Evolutionary conservation across 1,140 invertebrate species (phyloP).

Genomic region (Caenorhabditis inopinata): DNA sequence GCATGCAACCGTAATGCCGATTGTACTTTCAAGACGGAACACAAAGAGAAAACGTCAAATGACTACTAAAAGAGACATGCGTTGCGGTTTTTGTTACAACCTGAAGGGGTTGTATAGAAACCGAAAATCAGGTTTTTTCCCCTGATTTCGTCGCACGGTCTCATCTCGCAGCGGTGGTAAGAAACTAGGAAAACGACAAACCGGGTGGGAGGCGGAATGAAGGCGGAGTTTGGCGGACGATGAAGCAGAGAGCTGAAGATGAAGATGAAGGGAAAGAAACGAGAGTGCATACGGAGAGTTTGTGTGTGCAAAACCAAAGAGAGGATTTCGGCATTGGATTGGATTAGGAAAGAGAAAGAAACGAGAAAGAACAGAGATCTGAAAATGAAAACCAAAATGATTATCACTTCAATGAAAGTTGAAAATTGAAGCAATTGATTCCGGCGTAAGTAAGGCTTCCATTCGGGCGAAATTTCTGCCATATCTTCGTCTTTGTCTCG

Average conservation of each 20-base stretch:
- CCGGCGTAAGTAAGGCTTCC: too few relatives aligned
- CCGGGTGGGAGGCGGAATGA: not conserved
- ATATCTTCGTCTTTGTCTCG: too few relatives aligned
- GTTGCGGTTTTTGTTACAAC: constrained; percentile 7
- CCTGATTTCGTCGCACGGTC: not conserved
- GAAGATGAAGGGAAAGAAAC: not conserved
- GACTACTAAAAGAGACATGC: too few relatives aligned
- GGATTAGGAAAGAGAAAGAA: not conserved
- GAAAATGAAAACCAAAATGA: not conserved
- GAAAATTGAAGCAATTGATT: not conserved
- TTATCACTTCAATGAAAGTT: not conserved
- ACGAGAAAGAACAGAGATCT: not conserved
- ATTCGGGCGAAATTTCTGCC: too few relatives aligned
- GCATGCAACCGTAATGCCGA: too few relatives aligned
- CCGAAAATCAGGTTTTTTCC: not conserved
- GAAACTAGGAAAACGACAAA: not conserved
- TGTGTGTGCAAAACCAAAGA: constrained; percentile 27
- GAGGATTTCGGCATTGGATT: constrained; percentile 3
- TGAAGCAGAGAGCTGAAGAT: not conserved
- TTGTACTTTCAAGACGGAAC: too few relatives aligned
- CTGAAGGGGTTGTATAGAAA: not conserved
- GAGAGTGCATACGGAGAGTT: not conserved
- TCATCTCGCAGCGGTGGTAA: not conserved
- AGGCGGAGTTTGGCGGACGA: not conserved
- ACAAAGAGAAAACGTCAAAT: too few relatives aligned